A percentile compares a stretch with the other conserved stretches of the same genome.
phyloP scores from a whole-genome alignment of 2,797 vertebrate genomes.

The Rhodeus uyekii region DNA sequence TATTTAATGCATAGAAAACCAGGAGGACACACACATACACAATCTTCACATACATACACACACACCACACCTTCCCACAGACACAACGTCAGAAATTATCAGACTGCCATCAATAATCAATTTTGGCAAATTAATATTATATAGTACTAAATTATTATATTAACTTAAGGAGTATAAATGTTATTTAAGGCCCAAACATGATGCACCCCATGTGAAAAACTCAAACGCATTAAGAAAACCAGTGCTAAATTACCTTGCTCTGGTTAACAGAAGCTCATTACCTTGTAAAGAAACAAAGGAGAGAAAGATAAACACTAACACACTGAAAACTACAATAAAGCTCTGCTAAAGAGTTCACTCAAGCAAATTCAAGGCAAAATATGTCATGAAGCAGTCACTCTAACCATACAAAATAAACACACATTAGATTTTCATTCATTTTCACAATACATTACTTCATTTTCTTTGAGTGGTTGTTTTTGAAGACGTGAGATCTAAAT shows the following conservation, averaged over 20 bases:
- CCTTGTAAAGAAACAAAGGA: background rate
- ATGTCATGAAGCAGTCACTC: conserved; percentile 10
- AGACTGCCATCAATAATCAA: conserved; percentile 40
- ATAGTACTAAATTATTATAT: conserved; percentile 54
- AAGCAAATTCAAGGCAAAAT: conserved; percentile 44
- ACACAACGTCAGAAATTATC: background rate
- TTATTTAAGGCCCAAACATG: conserved; percentile 50
- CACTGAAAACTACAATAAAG: conserved; percentile 13
- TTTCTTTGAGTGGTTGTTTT: conserved; percentile 3
- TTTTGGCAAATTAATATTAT: conserved; percentile 57
- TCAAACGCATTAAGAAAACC: conserved; percentile 8
- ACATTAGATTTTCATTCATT: background rate
- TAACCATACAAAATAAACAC: conserved; percentile 14
- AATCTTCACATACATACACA: background rate
- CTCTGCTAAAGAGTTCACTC: background rate
- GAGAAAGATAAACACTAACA: conserved; percentile 9
- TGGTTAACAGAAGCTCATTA: conserved; percentile 63
- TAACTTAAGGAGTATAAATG: conserved; percentile 45
- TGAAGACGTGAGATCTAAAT: conserved; percentile 3
- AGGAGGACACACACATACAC: background rate
- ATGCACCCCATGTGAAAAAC: conserved; percentile 31
- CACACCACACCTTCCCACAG: background rate
- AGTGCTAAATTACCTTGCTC: conserved; percentile 59
- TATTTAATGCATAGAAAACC: conserved; percentile 62
- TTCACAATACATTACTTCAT: conserved; percentile 3